phyloP scores from a whole-genome alignment of 2,113 vertebrate species.

The Phylloscopus whistleri region DNA sequence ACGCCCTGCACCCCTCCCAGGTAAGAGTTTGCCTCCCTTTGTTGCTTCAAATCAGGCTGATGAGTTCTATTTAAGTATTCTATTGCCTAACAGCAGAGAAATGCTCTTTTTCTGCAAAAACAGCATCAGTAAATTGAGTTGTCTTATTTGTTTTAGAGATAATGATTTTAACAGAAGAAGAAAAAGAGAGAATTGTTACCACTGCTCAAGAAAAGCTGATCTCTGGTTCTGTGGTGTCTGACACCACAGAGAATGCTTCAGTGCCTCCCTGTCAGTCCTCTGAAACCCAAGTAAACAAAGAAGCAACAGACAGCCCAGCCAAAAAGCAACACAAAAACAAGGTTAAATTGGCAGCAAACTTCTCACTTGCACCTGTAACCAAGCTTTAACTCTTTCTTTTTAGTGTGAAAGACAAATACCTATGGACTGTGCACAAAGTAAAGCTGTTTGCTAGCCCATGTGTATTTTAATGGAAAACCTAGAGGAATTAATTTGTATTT shows the following conservation, averaged over 20 bases:
- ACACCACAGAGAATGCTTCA: background rate
- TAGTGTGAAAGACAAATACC: slow-evolving; percentile 40
- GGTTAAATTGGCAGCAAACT: slow-evolving; percentile 93
- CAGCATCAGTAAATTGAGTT: background rate
- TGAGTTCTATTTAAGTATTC: background rate
- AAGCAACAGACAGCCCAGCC: slow-evolving; percentile 81
- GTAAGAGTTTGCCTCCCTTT: slow-evolving; percentile 22
- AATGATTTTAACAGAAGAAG: slow-evolving; percentile 69
- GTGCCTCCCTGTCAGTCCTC: slow-evolving; percentile 30
- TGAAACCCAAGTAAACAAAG: slow-evolving; percentile 56
- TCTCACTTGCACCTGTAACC: slow-evolving; percentile 85
- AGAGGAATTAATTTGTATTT: slow-evolving; percentile 45
- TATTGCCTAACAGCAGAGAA: background rate
- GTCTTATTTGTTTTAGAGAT: slow-evolving; percentile 63
- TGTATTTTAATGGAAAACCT: slow-evolving; percentile 52
- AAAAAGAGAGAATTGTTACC: slow-evolving; percentile 25
- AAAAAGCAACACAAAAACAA: slow-evolving; percentile 85
- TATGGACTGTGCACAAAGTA: slow-evolving; percentile 67
- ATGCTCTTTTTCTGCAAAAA: background rate
- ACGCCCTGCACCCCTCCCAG: slow-evolving; percentile 57
- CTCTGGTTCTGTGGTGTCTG: background rate
- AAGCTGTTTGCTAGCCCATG: slow-evolving; percentile 53
- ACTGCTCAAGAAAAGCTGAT: slow-evolving; percentile 1
- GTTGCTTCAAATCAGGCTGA: background rate
- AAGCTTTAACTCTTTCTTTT: slow-evolving; percentile 74